Percentiles rank a stretch among this genome's conserved stretches.
Evolutionary conservation across 2,797 vertebrate species (phyloP).

Genomic region (Menidia menidia): DNA sequence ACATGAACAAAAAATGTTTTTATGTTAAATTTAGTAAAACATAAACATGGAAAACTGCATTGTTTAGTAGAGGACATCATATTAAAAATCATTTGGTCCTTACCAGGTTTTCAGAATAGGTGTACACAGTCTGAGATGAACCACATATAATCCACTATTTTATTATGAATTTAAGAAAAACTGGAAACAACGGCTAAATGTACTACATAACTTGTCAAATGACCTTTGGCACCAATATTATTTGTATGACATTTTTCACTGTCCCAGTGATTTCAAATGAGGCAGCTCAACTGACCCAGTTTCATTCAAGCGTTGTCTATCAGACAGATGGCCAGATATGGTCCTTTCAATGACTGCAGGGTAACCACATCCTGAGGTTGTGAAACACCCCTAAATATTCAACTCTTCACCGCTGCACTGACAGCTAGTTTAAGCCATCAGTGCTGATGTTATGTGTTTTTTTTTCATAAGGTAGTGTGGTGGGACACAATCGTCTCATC

Average conservation of each 20-base stretch:
- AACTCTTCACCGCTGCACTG: neutral
- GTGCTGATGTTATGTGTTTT: neutral
- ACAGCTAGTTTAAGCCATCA: neutral
- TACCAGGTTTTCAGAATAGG: no score
- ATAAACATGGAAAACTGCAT: neutral
- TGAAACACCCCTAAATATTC: neutral
- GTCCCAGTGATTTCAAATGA: neutral
- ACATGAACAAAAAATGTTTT: neutral
- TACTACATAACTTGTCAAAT: neutral
- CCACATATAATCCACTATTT: neutral
- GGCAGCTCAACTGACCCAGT: neutral
- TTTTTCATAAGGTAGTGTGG: neutral
- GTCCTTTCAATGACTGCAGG: neutral
- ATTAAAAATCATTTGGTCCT: no score
- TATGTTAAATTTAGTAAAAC: neutral
- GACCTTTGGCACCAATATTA: neutral
- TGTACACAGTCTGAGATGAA: neutral
- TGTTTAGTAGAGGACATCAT: neutral
- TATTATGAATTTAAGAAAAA: neutral
- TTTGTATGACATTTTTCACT: neutral
- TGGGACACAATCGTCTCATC: neutral
- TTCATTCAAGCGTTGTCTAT: neutral
- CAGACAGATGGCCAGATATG: neutral
- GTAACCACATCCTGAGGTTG: neutral
- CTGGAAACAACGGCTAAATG: neutral